Base-by-base conservation (phyloP, 2,113 vertebrate species). In the Lutjanus erythropterus region DNA sequence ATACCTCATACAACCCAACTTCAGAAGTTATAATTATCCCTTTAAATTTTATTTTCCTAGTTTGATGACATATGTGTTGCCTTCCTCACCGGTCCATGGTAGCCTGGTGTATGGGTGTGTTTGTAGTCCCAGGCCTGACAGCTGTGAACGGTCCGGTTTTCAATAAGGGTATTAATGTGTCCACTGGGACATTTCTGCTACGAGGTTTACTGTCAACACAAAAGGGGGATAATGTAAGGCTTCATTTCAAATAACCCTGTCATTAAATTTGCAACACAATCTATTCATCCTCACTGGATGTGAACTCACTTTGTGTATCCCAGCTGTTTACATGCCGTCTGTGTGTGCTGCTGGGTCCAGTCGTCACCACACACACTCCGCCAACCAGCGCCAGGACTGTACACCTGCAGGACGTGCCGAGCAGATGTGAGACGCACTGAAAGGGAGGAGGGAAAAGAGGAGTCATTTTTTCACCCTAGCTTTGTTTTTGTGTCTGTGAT, bases 291-390 rank as follows among this genome's bases (percentile, higher is more conserved):
- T 6, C 10, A 1, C 12, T 16, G 9, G 33, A 0, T 9, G 15
- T 39, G 25, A 31, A 80, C 93, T 92, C 60, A 99, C 98, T 87
- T 77, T 78, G 92, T 80, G 73, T 97, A 98, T 78, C 97, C 98
- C 88, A 99, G 94, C 60, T 97, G 94, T 41, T 90, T 81, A 3
- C 98, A 99, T 9, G 95, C 94, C 0, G 82, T 94, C 79, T 90
- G 81, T 0, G 97, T 96, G 90, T 97, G 92, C 1, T 55, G 44
- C 0, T 27, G 9, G 2, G 88, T 91, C 93, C 97, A 99, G 80
- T 82, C 88, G 6, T 98, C 95, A 0, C 89, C 91, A 77, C 98
- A 99, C 83, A 94, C 81, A 0, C 92, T 96, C 88, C 79, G 90
- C 98, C 98, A 99, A 7, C 71, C 89, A 0, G 89, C 86, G 80